A percentile compares a stretch with the other conserved stretches of the same genome.
Conservation (phyloP, 2,113 vertebrate genomes). For the Sterna hirundo region DNA sequence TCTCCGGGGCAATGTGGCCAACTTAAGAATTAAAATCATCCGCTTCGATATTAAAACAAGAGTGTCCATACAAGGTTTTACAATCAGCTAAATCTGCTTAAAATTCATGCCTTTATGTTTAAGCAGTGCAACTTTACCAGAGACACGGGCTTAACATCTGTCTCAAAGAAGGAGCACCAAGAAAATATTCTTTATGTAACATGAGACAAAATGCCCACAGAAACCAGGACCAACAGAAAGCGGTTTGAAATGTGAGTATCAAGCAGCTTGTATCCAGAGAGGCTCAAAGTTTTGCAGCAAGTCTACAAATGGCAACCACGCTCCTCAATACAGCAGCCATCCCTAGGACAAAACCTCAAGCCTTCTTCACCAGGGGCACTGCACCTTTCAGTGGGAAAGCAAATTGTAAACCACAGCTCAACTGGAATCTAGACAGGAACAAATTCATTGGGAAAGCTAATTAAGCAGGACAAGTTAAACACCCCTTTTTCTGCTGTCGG, state of each 20-base stretch:
- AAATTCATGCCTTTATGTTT: not conserved
- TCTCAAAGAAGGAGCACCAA: not conserved
- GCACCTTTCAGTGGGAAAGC: conserved; percentile 29
- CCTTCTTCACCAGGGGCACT: not conserved
- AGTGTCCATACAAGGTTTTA: not conserved
- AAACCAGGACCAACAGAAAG: not conserved
- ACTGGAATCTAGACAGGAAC: conserved; percentile 8
- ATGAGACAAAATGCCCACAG: not conserved
- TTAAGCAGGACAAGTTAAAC: not conserved
- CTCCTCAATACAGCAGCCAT: not conserved
- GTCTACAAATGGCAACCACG: accelerated
- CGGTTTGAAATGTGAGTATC: not conserved
- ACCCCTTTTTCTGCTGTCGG: not conserved
- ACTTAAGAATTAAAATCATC: not conserved
- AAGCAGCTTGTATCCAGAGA: not conserved
- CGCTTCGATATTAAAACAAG: not conserved
- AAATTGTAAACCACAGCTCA: conserved; percentile 46
- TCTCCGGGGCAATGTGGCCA: not conserved
- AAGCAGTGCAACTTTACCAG: not conserved
- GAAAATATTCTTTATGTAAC: not conserved
- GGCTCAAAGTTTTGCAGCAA: not conserved
- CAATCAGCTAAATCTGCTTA: not conserved
- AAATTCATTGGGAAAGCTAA: not conserved
- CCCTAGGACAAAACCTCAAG: not conserved
- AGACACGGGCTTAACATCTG: not conserved